Evolutionary conservation across 2,797 vertebrate species (phyloP).

Genomic region (Lophura swinhoii): DNA sequence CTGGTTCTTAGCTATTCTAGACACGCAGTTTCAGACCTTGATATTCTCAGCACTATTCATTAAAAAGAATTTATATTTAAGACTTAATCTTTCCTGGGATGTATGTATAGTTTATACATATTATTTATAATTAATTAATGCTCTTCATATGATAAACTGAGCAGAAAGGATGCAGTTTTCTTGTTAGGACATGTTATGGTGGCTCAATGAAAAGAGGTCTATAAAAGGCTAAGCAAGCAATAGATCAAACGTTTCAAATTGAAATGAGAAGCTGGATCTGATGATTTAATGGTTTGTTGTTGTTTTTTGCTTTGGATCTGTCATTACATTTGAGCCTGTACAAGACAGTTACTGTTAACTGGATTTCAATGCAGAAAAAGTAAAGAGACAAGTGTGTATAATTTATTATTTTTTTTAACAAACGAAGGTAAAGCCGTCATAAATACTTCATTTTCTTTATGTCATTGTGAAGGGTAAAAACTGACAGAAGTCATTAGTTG

Average conservation of each 20-base stretch:
- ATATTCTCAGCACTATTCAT: neutral
- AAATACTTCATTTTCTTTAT: neutral
- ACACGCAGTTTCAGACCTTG: neutral
- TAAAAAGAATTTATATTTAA: neutral
- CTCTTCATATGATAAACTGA: neutral
- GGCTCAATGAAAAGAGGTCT: neutral
- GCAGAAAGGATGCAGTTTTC: constrained; percentile 32
- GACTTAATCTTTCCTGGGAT: neutral
- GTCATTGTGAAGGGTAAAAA: neutral
- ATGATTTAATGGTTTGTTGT: neutral
- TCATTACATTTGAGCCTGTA: neutral
- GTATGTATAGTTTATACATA: neutral
- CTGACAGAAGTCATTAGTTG: neutral
- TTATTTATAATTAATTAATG: neutral
- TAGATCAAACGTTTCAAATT: neutral
- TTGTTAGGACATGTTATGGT: neutral
- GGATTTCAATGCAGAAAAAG: neutral
- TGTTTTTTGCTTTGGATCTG: neutral
- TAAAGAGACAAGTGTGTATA: neutral
- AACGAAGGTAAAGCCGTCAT: neutral
- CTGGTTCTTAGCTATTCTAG: neutral
- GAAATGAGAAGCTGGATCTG: neutral
- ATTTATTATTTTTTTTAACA: neutral
- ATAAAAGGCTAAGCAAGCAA: neutral
- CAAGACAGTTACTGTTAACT: neutral